Evolutionary conservation across 2,797 vertebrate genomes (phyloP), one percentile per base, ranked within the genome.

Genomic region (Pteropus rufus): DNA sequence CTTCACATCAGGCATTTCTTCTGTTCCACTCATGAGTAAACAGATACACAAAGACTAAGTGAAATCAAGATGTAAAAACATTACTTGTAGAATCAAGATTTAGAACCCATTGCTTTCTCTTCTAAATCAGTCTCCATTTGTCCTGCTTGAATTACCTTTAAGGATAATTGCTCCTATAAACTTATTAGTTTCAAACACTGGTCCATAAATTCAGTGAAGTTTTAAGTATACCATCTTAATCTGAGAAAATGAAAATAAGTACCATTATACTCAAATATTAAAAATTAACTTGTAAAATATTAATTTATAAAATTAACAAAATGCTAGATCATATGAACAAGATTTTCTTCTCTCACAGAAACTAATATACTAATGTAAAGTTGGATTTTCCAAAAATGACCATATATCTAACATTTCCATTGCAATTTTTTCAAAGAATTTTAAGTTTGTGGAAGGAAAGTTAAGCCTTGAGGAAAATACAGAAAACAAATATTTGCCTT

Each of bases 281-380:
- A 65, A 80, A 91, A 87, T 91, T 49, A 89, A 85, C 46, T 67
- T 69, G 46, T 52, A 9, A 88, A 88, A 29, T 77, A 70, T 75
- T 82, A 80, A 91, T 62, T 91, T 75, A 70, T 80, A 80, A 95
- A 93, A 79, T 72, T 41, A 73, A 60, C 26, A 86, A 90, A 97
- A 84, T 93, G 5, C 21, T 92, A 39, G 7, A 54, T 77, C 41
- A 84, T 52, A 54, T 84, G 18, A 89, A 69, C 9, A 70, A 73
- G 18, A 96, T 81, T 92, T 86, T n/a, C 12, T 86, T 86, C 75
- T 58, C 44, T 44, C 49, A 79, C 93, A 44, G 72, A 91, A 94
- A 36, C 1, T 94, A 60, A 81, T 56, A 90, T 34, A 56, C 29
- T 65, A 79, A 84, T 36, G 1, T 81, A 86, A 94, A 94, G 60